These are phyloP conservation scores for Corythornis madagascariensis DNA, from an alignment of 2,113 vertebrate genomes.

Conservation along the genomic window DNA sequence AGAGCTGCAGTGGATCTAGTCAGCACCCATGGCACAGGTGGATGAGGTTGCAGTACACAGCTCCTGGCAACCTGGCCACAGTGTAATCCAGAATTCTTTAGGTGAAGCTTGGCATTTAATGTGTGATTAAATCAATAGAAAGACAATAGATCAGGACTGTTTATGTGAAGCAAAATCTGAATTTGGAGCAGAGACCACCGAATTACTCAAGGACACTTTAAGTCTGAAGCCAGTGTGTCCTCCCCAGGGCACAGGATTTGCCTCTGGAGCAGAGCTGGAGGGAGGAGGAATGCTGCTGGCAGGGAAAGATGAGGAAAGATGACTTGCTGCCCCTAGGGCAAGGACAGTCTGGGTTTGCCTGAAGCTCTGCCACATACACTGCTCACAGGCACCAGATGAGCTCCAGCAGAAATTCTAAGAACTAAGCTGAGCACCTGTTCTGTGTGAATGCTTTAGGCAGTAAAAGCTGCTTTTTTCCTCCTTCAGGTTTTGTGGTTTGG, in stretches of 20 bases:
- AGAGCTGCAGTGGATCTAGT: background rate
- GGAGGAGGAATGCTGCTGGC: background rate
- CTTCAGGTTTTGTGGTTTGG: background rate
- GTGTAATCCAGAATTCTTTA: background rate
- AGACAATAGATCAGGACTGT: background rate
- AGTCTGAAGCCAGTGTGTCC: background rate
- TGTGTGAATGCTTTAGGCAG: background rate
- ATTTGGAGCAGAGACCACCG: background rate
- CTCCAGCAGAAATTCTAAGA: background rate
- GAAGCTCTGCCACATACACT: rapidly evolving
- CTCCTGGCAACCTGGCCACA: background rate
- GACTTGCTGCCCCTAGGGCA: background rate
- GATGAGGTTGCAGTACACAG: background rate
- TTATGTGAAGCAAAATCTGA: background rate
- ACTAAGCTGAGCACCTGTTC: background rate
- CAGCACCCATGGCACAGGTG: background rate
- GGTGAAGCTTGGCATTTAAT: background rate
- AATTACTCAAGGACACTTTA: background rate
- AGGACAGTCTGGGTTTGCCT: background rate
- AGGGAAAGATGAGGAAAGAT: background rate
- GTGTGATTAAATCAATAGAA: background rate
- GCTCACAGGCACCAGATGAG: background rate
- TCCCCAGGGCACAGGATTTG: background rate
- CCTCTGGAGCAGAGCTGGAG: background rate
- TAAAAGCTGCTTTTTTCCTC: background rate